Evolutionary conservation across 2,113 vertebrate species (phyloP).

Genomic region (Notothenia rossii): DNA sequence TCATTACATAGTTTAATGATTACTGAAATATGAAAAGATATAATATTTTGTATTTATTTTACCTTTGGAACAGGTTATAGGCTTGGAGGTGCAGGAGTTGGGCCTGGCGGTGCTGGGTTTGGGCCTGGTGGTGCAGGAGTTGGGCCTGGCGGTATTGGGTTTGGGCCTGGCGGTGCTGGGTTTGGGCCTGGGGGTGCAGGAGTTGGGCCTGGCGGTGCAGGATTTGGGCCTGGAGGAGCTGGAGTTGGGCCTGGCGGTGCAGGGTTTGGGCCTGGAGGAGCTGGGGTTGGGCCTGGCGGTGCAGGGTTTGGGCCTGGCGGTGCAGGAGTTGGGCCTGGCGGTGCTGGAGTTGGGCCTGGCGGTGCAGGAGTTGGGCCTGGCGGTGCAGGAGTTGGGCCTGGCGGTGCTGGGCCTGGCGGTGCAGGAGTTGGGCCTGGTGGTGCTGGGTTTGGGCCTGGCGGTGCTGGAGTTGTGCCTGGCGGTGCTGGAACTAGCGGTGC

Average conservation of each 20-base stretch:
- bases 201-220: slow-evolving; percentile 41
- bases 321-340: slow-evolving; percentile 53
- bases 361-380: slow-evolving; percentile 10
- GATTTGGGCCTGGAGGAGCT: slow-evolving; percentile 34
- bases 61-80: slow-evolving; percentile 41
- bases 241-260: slow-evolving; percentile 45
- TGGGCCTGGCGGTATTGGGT: slow-evolving; percentile 43
- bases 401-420: slow-evolving; percentile 22
- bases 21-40: not conserved
- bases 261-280: slow-evolving; percentile 47
- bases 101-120: slow-evolving; percentile 29
- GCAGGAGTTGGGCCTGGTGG: slow-evolving; percentile 19
- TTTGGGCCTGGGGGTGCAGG: slow-evolving; percentile 51
- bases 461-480: not conserved
- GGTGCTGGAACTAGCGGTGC: slow-evolving; percentile 22
- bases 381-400: not conserved
- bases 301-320: slow-evolving; percentile 47
- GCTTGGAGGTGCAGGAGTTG: slow-evolving; percentile 33
- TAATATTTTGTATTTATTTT: not conserved
- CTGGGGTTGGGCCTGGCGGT: slow-evolving; percentile 43
- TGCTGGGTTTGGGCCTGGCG: not conserved
- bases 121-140: slow-evolving; percentile 43
- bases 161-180: slow-evolving; percentile 48
- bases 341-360: slow-evolving; percentile 35
- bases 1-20: not conserved